phyloP scores from a whole-genome alignment of 1,140 invertebrate genomes.

The Papilio machaon region DNA sequence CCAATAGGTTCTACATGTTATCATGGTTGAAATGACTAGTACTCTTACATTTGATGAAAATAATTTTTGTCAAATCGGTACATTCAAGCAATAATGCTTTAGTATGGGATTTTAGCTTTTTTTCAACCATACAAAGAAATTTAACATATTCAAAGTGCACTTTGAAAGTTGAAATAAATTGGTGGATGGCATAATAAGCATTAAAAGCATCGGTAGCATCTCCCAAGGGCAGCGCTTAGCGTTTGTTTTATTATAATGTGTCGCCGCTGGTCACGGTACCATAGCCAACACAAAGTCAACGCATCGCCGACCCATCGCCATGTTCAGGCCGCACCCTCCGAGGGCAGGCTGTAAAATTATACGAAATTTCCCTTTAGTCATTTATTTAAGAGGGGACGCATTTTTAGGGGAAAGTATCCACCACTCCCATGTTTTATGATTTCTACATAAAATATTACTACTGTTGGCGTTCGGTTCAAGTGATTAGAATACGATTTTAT shows the following conservation, averaged over 20 bases:
- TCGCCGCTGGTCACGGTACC: conserved; percentile 41
- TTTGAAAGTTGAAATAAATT: neutral
- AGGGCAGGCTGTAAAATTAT: conserved; percentile 56
- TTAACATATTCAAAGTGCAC: neutral
- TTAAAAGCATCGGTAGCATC: neutral
- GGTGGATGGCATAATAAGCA: neutral
- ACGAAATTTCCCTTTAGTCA: conserved; percentile 53
- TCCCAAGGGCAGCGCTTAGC: neutral
- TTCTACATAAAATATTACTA: conserved; percentile 10
- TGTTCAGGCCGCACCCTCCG: conserved; percentile 46
- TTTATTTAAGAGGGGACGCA: conserved; percentile 47
- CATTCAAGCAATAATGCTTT: neutral
- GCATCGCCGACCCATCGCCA: conserved; percentile 44
- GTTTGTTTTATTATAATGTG: conserved; percentile 41
- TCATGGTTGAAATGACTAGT: neutral
- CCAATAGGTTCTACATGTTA: neutral
- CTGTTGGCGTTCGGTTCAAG: neutral
- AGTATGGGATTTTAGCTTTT: too few species aligned
- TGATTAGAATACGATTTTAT: neutral
- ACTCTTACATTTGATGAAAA: neutral
- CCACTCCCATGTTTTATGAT: conserved; percentile 39
- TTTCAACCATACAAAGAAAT: too few species aligned
- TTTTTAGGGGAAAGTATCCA: conserved; percentile 38
- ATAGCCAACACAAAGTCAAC: conserved; percentile 44
- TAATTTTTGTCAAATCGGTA: neutral